A percentile compares a stretch with the other conserved stretches of the same genome.
phyloP scores from a whole-genome alignment of 2,113 vertebrate genomes.

The Spilogale gracilis region DNA sequence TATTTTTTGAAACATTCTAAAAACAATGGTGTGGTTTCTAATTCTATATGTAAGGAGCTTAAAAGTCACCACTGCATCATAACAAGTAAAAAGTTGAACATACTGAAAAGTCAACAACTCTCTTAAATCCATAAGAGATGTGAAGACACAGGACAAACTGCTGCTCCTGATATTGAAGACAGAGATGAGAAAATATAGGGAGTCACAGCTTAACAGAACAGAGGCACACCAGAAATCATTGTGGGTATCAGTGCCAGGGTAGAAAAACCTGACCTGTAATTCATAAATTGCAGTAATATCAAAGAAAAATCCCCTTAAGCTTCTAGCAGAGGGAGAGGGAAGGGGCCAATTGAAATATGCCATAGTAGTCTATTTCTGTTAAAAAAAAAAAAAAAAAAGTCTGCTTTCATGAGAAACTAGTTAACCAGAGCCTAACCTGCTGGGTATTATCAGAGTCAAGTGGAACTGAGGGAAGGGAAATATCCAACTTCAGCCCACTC shows the following conservation, averaged over 20 bases:
- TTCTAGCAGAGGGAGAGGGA: background rate
- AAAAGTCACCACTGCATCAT: background rate
- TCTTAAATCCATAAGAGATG: background rate
- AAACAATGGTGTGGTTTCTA: background rate
- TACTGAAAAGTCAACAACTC: background rate
- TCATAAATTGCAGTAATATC: background rate
- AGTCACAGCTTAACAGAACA: background rate
- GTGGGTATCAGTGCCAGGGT: background rate
- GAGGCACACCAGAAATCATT: background rate
- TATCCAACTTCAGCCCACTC: background rate
- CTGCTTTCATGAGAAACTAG: background rate
- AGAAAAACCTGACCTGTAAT: background rate
- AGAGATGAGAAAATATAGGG: background rate
- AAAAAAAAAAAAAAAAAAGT: no score
- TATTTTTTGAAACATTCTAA: conserved; percentile 22
- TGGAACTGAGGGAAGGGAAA: background rate
- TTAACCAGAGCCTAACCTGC: background rate
- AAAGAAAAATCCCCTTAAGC: background rate
- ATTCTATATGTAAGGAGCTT: background rate
- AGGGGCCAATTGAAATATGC: background rate
- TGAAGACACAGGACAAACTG: background rate
- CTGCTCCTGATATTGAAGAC: background rate
- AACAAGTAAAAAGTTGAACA: background rate
- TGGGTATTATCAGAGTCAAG: background rate
- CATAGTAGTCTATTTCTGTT: background rate